Conservation (phyloP, 2,113 vertebrate species). For the Desmodus rotundus region DNA sequence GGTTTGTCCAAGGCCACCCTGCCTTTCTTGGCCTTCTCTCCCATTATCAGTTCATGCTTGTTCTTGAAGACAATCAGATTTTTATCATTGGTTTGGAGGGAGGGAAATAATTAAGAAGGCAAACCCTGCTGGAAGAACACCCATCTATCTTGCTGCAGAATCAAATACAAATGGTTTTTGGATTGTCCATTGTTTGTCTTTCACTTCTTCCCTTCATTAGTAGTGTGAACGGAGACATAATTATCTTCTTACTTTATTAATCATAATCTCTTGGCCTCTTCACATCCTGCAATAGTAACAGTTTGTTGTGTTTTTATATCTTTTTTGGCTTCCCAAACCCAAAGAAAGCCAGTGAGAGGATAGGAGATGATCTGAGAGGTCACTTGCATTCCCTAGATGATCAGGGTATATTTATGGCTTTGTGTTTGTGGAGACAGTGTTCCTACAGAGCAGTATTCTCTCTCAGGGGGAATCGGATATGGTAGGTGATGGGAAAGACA, state of each 20-base stretch:
- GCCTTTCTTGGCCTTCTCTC: constrained; percentile 34
- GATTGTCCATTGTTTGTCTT: neutral
- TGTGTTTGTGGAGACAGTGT: neutral
- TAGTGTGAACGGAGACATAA: neutral
- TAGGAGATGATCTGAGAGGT: neutral
- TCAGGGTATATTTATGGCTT: neutral
- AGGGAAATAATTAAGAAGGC: neutral
- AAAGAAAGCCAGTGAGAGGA: neutral
- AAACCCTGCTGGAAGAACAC: neutral
- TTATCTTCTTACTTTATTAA: neutral
- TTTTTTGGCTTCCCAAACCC: neutral
- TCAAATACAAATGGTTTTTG: neutral
- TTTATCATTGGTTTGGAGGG: neutral
- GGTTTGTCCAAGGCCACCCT: constrained; percentile 38
- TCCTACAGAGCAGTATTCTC: neutral
- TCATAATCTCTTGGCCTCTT: constrained; percentile 3
- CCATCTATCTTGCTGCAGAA: neutral
- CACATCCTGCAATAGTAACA: neutral
- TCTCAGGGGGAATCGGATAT: neutral
- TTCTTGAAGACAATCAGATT: constrained; percentile 39
- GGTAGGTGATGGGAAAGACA: neutral
- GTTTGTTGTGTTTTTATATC: neutral
- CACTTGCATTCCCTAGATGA: neutral
- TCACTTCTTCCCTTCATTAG: neutral
- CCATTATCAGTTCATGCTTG: constrained; percentile 1